Evolutionary conservation across 2,888 invertebrate genomes (phyloP).

Genomic region (Ametastegia equiseti): DNA sequence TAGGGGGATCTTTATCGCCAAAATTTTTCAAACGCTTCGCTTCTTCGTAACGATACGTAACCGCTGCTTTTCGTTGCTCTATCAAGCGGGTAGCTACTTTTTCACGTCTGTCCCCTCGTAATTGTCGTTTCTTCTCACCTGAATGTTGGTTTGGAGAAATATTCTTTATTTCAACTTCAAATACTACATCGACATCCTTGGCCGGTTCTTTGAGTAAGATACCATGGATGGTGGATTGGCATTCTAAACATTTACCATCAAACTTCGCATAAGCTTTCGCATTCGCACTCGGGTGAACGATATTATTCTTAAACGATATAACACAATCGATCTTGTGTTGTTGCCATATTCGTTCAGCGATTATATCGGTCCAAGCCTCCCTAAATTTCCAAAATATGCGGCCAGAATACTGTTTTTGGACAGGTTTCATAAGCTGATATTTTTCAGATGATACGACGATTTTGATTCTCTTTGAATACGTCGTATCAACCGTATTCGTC

Average conservation of each 20-base stretch:
- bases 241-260: slow-evolving; percentile 47
- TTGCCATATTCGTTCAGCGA: slow-evolving; percentile 49
- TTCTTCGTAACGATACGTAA: slow-evolving; percentile 19
- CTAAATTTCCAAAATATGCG: slow-evolving; percentile 51
- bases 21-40: slow-evolving; percentile 2
- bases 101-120: background rate
- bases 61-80: slow-evolving; percentile 7
- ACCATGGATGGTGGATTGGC: slow-evolving; percentile 36
- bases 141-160: background rate
- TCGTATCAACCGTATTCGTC: slow-evolving; percentile 15
- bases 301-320: slow-evolving; percentile 50
- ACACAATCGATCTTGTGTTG: slow-evolving; percentile 49
- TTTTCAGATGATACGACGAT: slow-evolving; percentile 45
- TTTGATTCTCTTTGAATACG: slow-evolving; percentile 45
- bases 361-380: slow-evolving; percentile 48
- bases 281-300: slow-evolving; percentile 31
- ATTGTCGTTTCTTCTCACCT: slow-evolving; percentile 15
- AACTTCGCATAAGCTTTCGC: slow-evolving; percentile 30
- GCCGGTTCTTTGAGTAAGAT: slow-evolving; percentile 46
- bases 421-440: slow-evolving; percentile 45
- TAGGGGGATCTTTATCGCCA: slow-evolving; percentile 9
- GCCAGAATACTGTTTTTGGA: slow-evolving; percentile 45
- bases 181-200: slow-evolving; percentile 43
- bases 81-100: slow-evolving; percentile 12
- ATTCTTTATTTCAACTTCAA: slow-evolving; percentile 31